Evolutionary conservation across 2,888 invertebrate genomes (phyloP).

Genomic region (Pristionchus entomophagus): DNA sequence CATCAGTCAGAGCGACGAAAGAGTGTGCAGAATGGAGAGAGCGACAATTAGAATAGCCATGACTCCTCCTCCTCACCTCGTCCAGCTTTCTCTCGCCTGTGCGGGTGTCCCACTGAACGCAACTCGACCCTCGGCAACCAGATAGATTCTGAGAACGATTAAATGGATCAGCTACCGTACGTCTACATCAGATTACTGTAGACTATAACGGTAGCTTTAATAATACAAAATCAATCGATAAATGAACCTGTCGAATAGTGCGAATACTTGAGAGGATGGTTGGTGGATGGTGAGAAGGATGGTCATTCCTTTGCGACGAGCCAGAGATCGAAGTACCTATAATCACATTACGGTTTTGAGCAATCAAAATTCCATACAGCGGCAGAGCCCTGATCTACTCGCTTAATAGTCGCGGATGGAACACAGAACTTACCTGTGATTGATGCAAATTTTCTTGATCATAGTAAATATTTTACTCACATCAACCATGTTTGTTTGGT

Average conservation of each 20-base stretch:
- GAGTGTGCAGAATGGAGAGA: no score
- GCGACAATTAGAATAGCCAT: no score
- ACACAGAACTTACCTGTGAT: no score
- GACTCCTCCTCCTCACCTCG: no score
- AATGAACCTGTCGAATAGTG: slow-evolving; percentile 85
- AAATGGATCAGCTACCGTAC: neutral
- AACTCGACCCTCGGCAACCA: slow-evolving; percentile 68
- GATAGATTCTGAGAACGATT: slow-evolving; percentile 62
- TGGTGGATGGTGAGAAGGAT: slow-evolving; percentile 95
- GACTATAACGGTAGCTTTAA: no score
- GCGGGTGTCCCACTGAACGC: slow-evolving; percentile 68
- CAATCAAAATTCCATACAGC: neutral
- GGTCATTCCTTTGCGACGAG: slow-evolving; percentile 84
- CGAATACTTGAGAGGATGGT: slow-evolving; percentile 90
- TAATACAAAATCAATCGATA: neutral
- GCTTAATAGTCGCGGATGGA: no score
- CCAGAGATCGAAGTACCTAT: slow-evolving; percentile 77
- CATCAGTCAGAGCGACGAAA: no score
- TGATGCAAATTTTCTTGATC: no score
- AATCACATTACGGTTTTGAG: neutral
- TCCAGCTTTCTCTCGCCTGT: slow-evolving; percentile 66
- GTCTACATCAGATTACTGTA: neutral
- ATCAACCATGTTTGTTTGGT: no score
- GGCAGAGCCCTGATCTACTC: no score
- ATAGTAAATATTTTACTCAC: no score